phyloP scores from a whole-genome alignment of 2,888 invertebrate species.

The Amblyjoppa fuscipennis region DNA sequence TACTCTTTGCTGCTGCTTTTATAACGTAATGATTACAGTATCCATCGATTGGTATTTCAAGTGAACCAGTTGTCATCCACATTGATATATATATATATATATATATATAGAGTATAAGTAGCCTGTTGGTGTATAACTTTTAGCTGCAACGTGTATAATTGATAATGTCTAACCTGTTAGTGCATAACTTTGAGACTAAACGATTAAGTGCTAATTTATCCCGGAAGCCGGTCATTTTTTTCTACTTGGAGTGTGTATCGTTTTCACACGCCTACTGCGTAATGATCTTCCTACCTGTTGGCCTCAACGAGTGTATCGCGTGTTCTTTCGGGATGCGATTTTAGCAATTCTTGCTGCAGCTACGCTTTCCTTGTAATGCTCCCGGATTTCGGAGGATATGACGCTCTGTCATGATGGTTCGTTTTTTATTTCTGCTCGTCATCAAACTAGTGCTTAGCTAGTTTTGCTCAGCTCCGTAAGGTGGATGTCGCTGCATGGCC shows the following conservation, averaged over 20 bases:
- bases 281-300: too few relatives aligned
- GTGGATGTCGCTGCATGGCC: neutral
- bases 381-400: neutral
- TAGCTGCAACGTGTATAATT: too few relatives aligned
- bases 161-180: neutral
- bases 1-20: neutral
- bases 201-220: too few relatives aligned
- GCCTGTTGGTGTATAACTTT: neutral
- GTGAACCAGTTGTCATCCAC: neutral
- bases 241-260: too few relatives aligned
- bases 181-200: neutral
- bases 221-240: too few relatives aligned
- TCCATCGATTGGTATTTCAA: neutral
- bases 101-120: neutral
- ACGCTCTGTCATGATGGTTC: neutral
- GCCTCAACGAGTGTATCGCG: neutral
- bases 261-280: too few relatives aligned
- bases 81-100: neutral
- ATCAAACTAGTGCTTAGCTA: neutral
- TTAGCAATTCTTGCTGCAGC: neutral
- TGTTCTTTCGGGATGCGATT: neutral
- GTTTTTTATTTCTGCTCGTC: neutral
- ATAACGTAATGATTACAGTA: neutral
- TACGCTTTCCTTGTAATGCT: neutral
- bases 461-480: neutral